Percentiles rank a stretch among this genome's conserved stretches.
These are phyloP conservation scores for Lasioglossum vierecki DNA, from an alignment of 2,888 invertebrate genomes.

Conservation along the genomic window DNA sequence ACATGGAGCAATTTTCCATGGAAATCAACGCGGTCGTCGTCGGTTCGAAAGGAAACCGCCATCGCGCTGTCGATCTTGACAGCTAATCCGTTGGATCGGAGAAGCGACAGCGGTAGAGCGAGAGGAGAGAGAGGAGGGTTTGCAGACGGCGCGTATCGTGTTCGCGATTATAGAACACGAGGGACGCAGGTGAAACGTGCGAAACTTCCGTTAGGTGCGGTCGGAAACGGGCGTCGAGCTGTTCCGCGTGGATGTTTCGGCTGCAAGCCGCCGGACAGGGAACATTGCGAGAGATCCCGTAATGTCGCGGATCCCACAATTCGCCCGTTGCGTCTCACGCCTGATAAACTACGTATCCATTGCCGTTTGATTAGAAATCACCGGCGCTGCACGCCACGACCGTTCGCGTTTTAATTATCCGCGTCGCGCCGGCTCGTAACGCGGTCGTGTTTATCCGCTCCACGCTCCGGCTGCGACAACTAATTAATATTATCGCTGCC, in stretches of 20 bases:
- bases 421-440: background rate
- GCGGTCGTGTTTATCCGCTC: constrained; percentile 14
- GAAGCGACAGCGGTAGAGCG: constrained; percentile 14
- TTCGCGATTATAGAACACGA: constrained; percentile 56
- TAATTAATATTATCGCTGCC: background rate
- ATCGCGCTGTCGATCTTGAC: constrained; percentile 48
- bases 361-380: constrained; percentile 48
- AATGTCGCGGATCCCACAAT: constrained; percentile 1
- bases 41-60: constrained; percentile 47
- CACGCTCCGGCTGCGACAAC: background rate
- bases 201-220: constrained; percentile 64
- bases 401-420: constrained; percentile 41
- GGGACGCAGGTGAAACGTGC: constrained; percentile 55
- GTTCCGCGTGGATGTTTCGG: constrained; percentile 51
- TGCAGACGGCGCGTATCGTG: constrained; percentile 36
- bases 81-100: constrained; percentile 40
- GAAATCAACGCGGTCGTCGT: constrained; percentile 22
- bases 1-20: constrained; percentile 35
- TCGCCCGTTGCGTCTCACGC: constrained; percentile 45
- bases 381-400: background rate
- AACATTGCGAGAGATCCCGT: constrained; percentile 30
- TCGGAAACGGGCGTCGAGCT: constrained; percentile 58
- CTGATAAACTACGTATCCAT: constrained; percentile 52
- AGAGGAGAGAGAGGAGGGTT: background rate
- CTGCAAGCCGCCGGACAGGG: constrained; percentile 24